A percentile compares a stretch with the other conserved stretches of the same genome.
phyloP scores from a whole-genome alignment of 2,888 invertebrate species.

The Nemapogon koenigi region DNA sequence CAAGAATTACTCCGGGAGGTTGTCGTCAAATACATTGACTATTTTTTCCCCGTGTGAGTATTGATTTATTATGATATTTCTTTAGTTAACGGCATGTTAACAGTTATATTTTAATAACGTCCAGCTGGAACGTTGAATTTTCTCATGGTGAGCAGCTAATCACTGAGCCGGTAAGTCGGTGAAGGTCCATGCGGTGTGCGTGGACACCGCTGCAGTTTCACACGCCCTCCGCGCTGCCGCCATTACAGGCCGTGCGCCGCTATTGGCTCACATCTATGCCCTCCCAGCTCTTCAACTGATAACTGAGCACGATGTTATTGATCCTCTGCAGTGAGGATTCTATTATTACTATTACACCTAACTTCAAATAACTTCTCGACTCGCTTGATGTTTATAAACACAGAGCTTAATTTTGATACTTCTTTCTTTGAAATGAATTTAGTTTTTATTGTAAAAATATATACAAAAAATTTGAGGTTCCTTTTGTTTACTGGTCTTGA shows the following conservation, averaged over 20 bases:
- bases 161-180: conserved; percentile 56
- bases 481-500: no score
- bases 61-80: conserved; percentile 20
- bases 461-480: no score
- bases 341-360: neutral
- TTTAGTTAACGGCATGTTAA: no score
- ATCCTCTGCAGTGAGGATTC: conserved; percentile 45
- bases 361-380: no score
- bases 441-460: no score
- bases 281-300: conserved; percentile 27
- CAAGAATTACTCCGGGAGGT: conserved; percentile 73
- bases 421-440: no score
- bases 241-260: no score
- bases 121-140: no score
- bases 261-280: conserved; percentile 48
- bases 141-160: conserved; percentile 38
- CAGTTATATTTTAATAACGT: no score
- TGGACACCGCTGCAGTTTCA: conserved; percentile 27
- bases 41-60: conserved; percentile 75
- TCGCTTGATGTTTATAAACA: no score
- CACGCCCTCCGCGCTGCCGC: conserved; percentile 25
- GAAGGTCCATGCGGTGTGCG: conserved; percentile 48
- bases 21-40: conserved; percentile 74
- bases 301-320: conserved; percentile 42
- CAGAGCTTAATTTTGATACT: no score